A percentile compares a stretch with the other conserved stretches of the same genome.
Evolutionary conservation across 2,888 invertebrate genomes (phyloP).

Genomic region (Cylloceria caligata): DNA sequence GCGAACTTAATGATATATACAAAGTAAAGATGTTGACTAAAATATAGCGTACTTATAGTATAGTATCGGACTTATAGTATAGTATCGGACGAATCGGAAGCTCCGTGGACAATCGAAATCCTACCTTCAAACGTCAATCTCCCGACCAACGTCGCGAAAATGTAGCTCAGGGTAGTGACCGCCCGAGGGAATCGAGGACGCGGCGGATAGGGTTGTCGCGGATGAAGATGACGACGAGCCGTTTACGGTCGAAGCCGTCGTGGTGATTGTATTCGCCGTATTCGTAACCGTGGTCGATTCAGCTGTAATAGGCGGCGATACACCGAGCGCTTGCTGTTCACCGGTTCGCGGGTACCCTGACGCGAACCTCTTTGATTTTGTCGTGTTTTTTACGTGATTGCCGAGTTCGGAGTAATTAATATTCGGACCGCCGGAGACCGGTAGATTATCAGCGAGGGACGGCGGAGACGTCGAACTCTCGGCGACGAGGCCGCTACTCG

Average conservation of each 20-base stretch:
- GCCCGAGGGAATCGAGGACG: conserved; percentile 78
- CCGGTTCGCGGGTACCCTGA: conserved; percentile 28
- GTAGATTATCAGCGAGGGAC: conserved; percentile 36
- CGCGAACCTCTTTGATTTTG: conserved; percentile 55
- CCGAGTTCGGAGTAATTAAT: conserved; percentile 45
- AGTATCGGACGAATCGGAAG: conserved; percentile 12
- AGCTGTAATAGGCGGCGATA: conserved; percentile 26
- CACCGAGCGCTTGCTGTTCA: conserved; percentile 43
- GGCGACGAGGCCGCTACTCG: conserved; percentile 52
- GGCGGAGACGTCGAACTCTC: conserved; percentile 47
- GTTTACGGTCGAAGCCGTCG: conserved; percentile 22
- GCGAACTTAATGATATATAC: too few relatives aligned
- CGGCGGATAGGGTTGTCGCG: conserved; percentile 63
- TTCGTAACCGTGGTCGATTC: conserved; percentile 19
- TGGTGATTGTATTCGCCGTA: conserved; percentile 18
- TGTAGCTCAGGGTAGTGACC: conserved; percentile 89
- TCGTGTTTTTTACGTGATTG: conserved; percentile 38
- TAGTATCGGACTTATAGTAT: too few relatives aligned
- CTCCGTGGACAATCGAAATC: conserved; percentile 58
- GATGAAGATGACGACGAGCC: conserved; percentile 62
- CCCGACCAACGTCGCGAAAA: conserved; percentile 89
- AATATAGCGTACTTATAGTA: too few relatives aligned
- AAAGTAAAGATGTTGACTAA: too few relatives aligned
- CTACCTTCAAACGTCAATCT: conserved; percentile 88
- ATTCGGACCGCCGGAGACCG: conserved; percentile 25